Conservation (phyloP, 1,140 invertebrate genomes). For the Ditylenchus dipsaci region DNA sequence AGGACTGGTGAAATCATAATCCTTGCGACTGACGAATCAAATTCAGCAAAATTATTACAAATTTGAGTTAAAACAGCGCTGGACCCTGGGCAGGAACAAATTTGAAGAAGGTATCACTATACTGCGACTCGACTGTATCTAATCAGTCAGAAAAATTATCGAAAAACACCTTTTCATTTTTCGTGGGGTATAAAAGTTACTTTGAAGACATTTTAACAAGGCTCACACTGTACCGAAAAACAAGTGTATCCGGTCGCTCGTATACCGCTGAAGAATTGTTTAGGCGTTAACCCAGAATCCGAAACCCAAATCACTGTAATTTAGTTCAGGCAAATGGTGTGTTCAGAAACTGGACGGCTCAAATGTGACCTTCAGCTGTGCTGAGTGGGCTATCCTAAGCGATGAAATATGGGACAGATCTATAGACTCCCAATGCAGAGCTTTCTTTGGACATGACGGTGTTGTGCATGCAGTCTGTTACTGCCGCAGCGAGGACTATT, state of each 20-base stretch:
- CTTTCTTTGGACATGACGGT: constrained; percentile 3
- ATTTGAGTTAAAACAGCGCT: too few species aligned
- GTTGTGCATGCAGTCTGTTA: constrained; percentile 9
- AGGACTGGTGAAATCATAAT: too few species aligned
- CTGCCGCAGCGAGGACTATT: constrained; percentile 10
- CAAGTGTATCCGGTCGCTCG: too few species aligned
- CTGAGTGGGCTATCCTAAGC: background rate
- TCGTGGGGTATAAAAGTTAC: background rate
- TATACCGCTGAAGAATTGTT: too few species aligned
- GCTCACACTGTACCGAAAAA: background rate
- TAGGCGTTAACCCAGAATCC: background rate
- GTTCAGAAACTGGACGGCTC: constrained; percentile 9
- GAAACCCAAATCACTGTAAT: background rate
- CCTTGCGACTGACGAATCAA: too few species aligned
- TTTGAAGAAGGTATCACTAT: too few species aligned
- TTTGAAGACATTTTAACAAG: background rate
- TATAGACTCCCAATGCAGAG: constrained; percentile 13
- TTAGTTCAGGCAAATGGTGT: constrained; percentile 9
- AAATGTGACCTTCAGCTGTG: constrained; percentile 2
- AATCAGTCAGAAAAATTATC: background rate
- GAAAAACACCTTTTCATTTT: background rate
- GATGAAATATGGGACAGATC: background rate
- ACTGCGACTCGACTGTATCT: too few species aligned
- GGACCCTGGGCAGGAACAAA: too few species aligned
- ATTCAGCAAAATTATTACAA: too few species aligned